These are phyloP conservation scores for Melanotaenia parkinsoni DNA, from an alignment of 2,797 vertebrate species.

Conservation along the genomic window DNA sequence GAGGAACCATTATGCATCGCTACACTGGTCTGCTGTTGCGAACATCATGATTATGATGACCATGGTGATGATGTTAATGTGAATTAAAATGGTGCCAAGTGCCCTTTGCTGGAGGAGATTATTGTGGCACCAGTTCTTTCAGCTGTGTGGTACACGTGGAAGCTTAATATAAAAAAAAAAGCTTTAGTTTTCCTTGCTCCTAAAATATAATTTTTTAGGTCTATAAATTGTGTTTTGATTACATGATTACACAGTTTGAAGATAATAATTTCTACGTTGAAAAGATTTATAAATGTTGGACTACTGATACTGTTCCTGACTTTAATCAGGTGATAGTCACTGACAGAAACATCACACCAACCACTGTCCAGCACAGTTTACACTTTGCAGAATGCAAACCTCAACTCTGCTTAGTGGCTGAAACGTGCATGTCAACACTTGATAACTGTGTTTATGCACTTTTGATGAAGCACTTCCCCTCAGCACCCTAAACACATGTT, in stretches of 20 bases:
- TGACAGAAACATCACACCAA: slow-evolving; percentile 38
- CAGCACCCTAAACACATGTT: slow-evolving; percentile 11
- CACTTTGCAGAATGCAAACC: slow-evolving; percentile 39
- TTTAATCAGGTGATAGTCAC: slow-evolving; percentile 20
- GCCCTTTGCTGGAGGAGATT: slow-evolving; percentile 16
- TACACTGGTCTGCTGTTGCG: slow-evolving; percentile 51
- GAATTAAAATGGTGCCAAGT: slow-evolving; percentile 17
- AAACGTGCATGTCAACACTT: slow-evolving; percentile 41
- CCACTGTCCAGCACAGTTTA: slow-evolving; percentile 16
- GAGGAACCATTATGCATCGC: slow-evolving; percentile 43
- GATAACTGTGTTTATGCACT: slow-evolving; percentile 30
- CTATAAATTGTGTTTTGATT: not conserved
- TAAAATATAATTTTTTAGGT: too few relatives aligned
- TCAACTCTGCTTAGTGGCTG: slow-evolving; percentile 15
- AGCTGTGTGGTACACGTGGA: not conserved
- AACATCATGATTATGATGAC: slow-evolving; percentile 41
- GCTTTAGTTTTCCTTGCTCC: not conserved
- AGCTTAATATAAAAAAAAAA: not conserved
- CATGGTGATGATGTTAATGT: slow-evolving; percentile 22
- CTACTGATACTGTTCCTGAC: not conserved
- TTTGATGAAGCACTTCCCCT: slow-evolving; percentile 34
- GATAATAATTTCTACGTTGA: not conserved
- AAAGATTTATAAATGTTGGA: not conserved
- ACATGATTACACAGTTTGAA: not conserved
- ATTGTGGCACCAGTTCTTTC: slow-evolving; percentile 10